Evolutionary conservation across 2,888 invertebrate species (phyloP), one percentile per base, ranked within the genome.

Genomic region (Ophion obscuratus): DNA sequence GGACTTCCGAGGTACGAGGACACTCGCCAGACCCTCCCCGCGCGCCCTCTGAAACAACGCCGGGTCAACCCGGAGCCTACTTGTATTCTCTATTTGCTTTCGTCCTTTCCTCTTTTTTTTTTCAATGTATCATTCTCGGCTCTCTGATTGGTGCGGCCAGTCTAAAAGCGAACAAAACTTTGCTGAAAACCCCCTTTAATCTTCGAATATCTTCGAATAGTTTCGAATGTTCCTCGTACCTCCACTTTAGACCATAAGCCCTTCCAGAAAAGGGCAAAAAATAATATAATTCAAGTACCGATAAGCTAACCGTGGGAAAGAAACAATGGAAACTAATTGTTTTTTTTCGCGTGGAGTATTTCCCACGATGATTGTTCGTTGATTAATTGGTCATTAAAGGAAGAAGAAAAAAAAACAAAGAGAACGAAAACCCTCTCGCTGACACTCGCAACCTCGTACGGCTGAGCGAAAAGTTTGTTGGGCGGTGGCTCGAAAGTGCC

Each of bases 1-100:
- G 40, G 20, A 81, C 77, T 78, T 78, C 78, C 59, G 70, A 78
- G 83, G 78, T 83, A 77, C 83, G 83, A 86, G 83, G 74, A 71
- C 75, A 59, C 77, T 83, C 61, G n/a, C 31, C 31, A 9, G 20
- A 11, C n/a, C 68, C 17, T 74, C 14, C 36, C 24, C 40, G 17
- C 40, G 17, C 59, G 11, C 57, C 67, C 17, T 47, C 59, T 57
- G 53, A 17, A 14, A 53, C 53, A 40, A 40, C 40, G 40, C 47
- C 53, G 17, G 17, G 4, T 14, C 53, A 14, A 53, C 53, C 17
- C 14, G 1, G 40, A 40, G 40, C 40, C 40, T 40, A 40, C 40
- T 53, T 24, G 24, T 24, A 24, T 53, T 53, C 4, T 66, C 2
- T 17, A 14, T 6, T 14, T 5, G 14, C 36, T 14, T 31, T 40